A percentile compares a stretch with the other conserved stretches of the same genome.
Evolutionary conservation across 2,888 invertebrate species (phyloP).

Genomic region (Pocota personata): DNA sequence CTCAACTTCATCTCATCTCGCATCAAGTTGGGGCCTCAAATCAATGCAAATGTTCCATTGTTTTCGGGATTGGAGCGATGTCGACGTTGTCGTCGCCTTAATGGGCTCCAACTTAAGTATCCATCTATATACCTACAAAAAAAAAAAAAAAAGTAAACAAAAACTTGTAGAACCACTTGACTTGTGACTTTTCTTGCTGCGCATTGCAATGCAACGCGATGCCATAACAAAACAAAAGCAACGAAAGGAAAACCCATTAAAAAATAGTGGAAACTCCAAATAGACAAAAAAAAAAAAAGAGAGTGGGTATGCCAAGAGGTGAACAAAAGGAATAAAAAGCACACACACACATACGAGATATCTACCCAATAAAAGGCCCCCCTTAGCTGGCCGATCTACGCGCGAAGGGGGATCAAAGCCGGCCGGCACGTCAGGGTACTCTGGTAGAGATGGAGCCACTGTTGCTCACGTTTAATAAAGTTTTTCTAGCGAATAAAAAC

Average conservation of each 20-base stretch:
- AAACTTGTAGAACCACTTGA: conserved; percentile 74
- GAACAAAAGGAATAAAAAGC: not conserved
- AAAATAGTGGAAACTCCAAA: conserved; percentile 27
- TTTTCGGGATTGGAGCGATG: conserved; percentile 37
- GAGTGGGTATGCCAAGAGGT: not conserved
- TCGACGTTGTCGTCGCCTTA: conserved; percentile 21
- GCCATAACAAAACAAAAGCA: conserved; percentile 39
- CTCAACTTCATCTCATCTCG: conserved; percentile 7
- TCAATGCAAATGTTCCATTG: conserved; percentile 63
- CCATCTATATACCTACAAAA: conserved; percentile 28
- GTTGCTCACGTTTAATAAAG: conserved; percentile 30
- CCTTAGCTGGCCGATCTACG: conserved; percentile 12
- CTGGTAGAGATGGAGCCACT: conserved; percentile 27
- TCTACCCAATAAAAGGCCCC: not conserved
- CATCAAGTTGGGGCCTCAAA: conserved; percentile 27
- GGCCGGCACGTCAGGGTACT: conserved; percentile 14
- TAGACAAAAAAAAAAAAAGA: not conserved
- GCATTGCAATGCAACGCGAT: conserved; percentile 4
- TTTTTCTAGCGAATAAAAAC: conserved; percentile 10
- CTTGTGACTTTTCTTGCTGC: conserved; percentile 67
- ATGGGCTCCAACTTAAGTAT: conserved; percentile 26
- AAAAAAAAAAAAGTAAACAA: conserved; percentile 25
- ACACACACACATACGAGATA: too few relatives aligned
- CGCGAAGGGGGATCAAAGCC: conserved; percentile 9
- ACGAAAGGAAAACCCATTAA: conserved; percentile 59